Conservation (phyloP, 1,140 invertebrate genomes). For the Pogonomyrmex californicus region DNA sequence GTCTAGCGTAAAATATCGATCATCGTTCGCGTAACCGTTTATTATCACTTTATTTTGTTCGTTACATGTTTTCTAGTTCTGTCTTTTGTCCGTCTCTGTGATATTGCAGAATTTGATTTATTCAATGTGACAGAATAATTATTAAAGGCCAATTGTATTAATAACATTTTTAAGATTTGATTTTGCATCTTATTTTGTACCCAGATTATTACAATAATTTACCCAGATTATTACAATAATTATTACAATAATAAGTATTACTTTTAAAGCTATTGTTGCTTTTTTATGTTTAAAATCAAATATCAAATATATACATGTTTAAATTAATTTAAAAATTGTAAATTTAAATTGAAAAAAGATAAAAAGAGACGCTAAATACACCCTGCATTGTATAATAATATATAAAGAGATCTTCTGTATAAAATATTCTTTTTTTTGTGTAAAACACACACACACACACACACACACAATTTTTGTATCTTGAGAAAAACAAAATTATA, state of each 20-base stretch:
- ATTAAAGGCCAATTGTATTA: not conserved
- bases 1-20: conserved; percentile 70
- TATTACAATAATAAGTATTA: not conserved
- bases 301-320: no score
- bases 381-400: no score
- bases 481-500: no score
- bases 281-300: no score
- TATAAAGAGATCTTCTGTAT: no score
- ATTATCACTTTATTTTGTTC: conserved; percentile 52
- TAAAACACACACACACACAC: no score
- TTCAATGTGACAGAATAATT: not conserved
- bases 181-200: not conserved
- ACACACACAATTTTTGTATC: no score
- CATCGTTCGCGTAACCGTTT: conserved; percentile 47
- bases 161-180: not conserved
- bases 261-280: no score
- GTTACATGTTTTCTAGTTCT: conserved; percentile 27
- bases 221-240: not conserved
- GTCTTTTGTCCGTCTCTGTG: not conserved
- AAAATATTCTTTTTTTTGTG: no score
- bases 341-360: no score
- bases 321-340: no score
- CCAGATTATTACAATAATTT: not conserved
- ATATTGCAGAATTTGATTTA: not conserved
- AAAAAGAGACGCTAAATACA: no score